A percentile compares a stretch with the other conserved stretches of the same genome.
phyloP scores from a whole-genome alignment of 2,888 invertebrate genomes.

The Lasioglossum oenotherae region DNA sequence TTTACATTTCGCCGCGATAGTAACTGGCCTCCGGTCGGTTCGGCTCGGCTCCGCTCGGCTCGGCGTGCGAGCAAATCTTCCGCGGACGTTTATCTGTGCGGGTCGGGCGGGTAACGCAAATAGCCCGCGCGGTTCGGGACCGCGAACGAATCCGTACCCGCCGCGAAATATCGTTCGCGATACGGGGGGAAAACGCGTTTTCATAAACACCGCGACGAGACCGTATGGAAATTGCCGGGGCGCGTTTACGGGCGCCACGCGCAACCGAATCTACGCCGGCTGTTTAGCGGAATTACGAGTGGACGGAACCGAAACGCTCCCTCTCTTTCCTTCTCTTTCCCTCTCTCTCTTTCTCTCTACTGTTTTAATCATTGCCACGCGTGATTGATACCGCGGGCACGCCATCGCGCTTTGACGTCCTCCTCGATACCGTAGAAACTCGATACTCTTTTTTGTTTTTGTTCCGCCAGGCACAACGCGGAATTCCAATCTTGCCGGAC shows the following conservation, averaged over 20 bases:
- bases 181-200: slow-evolving; percentile 25
- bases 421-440: slow-evolving; percentile 2
- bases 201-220: slow-evolving; percentile 34
- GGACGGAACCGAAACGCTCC: neutral
- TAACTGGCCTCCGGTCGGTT: neutral
- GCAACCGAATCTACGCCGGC: slow-evolving; percentile 29
- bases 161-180: slow-evolving; percentile 32
- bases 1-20: slow-evolving; percentile 9
- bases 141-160: neutral
- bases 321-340: neutral
- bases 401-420: slow-evolving; percentile 2
- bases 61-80: slow-evolving; percentile 17
- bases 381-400: slow-evolving; percentile 7
- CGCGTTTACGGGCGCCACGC: slow-evolving; percentile 27
- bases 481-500: slow-evolving; percentile 15
- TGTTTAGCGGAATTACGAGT: slow-evolving; percentile 39
- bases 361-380: slow-evolving; percentile 24
- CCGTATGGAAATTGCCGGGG: slow-evolving; percentile 31
- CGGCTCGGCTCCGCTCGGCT: neutral
- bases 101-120: slow-evolving; percentile 19
- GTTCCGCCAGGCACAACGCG: neutral
- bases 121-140: slow-evolving; percentile 3
- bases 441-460: slow-evolving; percentile 8
- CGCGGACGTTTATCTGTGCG: slow-evolving; percentile 22
- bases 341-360: neutral